A percentile compares a stretch with the other conserved stretches of the same genome.
Evolutionary conservation across 2,888 invertebrate species (phyloP).

Genomic region (Synergus japonicus): DNA sequence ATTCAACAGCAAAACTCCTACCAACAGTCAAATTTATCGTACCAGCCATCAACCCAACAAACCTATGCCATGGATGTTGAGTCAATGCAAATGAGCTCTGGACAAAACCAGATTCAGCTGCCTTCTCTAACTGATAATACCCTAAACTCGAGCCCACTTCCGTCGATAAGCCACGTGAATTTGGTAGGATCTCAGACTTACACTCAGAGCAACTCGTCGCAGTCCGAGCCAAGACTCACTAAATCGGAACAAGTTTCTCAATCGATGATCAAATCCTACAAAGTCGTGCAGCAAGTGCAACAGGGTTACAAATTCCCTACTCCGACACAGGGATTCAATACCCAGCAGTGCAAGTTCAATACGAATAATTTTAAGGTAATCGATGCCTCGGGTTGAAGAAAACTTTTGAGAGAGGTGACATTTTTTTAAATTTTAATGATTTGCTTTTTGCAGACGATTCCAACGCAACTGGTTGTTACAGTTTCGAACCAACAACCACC

Average conservation of each 20-base stretch:
- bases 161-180: conserved; percentile 44
- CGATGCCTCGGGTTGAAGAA: background rate
- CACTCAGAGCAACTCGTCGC: conserved; percentile 54
- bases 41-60: conserved; percentile 61
- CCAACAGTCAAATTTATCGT: conserved; percentile 65
- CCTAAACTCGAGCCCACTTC: conserved; percentile 46
- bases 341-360: conserved; percentile 71
- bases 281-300: conserved; percentile 68
- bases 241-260: conserved; percentile 60
- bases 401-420: background rate
- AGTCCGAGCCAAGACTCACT: conserved; percentile 53
- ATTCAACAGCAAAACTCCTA: conserved; percentile 62
- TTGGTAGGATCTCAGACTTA: conserved; percentile 63
- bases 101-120: conserved; percentile 63
- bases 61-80: conserved; percentile 71
- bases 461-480: conserved; percentile 66
- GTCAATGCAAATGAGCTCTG: conserved; percentile 62
- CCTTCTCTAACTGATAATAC: conserved; percentile 62
- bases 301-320: conserved; percentile 72
- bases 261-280: conserved; percentile 67
- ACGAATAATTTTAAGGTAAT: conserved; percentile 68
- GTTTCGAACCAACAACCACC: conserved; percentile 66
- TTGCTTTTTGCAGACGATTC: conserved; percentile 61
- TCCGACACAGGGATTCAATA: conserved; percentile 66
- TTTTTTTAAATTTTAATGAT: conserved; percentile 25